These are phyloP conservation scores for Heterotilapia buettikoferi DNA, from an alignment of 2,113 vertebrate genomes.

Conservation along the genomic window DNA sequence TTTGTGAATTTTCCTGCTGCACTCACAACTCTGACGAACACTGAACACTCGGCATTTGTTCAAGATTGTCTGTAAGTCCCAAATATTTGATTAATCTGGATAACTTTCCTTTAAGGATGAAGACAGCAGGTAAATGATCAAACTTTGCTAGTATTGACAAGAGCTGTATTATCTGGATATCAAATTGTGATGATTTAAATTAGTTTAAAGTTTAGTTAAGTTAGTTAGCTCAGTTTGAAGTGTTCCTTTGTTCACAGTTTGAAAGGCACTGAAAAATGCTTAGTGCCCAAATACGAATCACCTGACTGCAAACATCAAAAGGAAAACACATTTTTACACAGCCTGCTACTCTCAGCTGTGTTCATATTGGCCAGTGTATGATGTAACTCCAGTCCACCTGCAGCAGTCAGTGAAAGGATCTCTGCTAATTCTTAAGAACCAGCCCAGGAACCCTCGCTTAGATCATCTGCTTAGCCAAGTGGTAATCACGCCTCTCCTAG, in stretches of 20 bases:
- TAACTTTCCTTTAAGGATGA: background rate
- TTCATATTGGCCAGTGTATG: background rate
- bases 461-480: background rate
- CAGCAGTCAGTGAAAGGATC: background rate
- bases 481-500: background rate
- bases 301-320: background rate
- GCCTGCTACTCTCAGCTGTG: background rate
- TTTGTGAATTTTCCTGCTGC: background rate
- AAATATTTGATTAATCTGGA: background rate
- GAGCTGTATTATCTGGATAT: background rate
- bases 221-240: background rate
- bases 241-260: background rate
- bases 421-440: background rate
- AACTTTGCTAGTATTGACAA: background rate
- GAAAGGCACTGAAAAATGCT: background rate
- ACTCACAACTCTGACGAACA: background rate
- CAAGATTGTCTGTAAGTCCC: background rate
- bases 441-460: background rate
- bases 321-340: background rate
- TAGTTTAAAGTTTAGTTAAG: no score
- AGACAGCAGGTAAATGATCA: background rate
- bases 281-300: background rate
- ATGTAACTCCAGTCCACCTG: background rate
- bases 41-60: background rate
- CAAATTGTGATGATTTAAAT: background rate